Percentiles rank a stretch among this genome's conserved stretches.
Conservation (phyloP, 2,888 invertebrate genomes). For the Chrysolina americana region DNA sequence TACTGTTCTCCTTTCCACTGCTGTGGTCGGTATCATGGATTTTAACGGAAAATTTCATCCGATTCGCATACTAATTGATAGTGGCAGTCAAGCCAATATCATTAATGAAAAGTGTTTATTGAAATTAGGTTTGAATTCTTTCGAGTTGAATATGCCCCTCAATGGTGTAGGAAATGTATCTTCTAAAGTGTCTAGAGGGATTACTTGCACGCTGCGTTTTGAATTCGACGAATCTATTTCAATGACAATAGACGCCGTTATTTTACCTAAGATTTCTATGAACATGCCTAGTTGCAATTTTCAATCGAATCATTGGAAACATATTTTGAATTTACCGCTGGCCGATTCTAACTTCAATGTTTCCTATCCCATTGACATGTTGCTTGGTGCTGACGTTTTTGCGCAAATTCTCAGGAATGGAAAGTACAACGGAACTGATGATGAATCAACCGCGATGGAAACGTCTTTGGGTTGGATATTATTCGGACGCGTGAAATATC, state of each 20-base stretch:
- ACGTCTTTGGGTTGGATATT: constrained; percentile 1
- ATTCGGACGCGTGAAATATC: not conserved
- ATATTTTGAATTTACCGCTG: not conserved
- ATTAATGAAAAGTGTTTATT: not conserved
- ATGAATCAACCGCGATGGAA: not conserved
- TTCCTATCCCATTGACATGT: not conserved
- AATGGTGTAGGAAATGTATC: not conserved
- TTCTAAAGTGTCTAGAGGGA: not conserved
- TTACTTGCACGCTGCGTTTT: not conserved
- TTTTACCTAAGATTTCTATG: not conserved
- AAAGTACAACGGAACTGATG: not conserved
- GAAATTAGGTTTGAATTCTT: not conserved
- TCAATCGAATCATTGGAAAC: not conserved
- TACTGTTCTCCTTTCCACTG: no score
- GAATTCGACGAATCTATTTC: not conserved
- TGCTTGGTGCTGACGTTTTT: not conserved
- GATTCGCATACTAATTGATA: not conserved
- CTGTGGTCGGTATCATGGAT: no score
- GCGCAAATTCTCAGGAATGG: not conserved
- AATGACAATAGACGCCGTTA: not conserved
- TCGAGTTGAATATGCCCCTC: not conserved
- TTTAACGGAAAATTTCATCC: not conserved
- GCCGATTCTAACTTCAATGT: not conserved
- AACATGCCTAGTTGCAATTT: not conserved
- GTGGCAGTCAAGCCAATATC: not conserved